Evolutionary conservation across 2,888 invertebrate genomes (phyloP), one percentile per base, ranked within the genome.

Genomic region (Drosophila helvetica): DNA sequence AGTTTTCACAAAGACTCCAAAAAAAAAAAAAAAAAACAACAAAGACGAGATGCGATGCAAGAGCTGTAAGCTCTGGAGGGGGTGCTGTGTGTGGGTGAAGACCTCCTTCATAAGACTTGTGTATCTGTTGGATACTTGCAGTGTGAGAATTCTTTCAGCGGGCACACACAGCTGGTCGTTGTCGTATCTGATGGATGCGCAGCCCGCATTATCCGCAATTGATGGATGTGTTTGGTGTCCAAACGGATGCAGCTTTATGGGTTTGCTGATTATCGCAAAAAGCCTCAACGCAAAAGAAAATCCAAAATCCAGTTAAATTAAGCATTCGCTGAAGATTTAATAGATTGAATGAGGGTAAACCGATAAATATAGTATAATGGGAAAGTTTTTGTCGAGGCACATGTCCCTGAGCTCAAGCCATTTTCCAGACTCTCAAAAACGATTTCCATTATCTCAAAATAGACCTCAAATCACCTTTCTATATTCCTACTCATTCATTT

Each of bases 71-170:
- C 33, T 15, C 33, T 66, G 66, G 10, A 66, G 66, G 66, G 66
- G 66, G 66, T 55, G 66, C 67, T 66, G 33, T 22, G 67, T 66
- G 33, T 66, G 66, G 65, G 43, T 66, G 67, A 55, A 50, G 38
- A 38, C 38, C 38, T 55, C 66, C 54, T 50, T 5, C 12, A 38
- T 7, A 0, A 15, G 38, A 38, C 52, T 52, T 33, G 17, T 33
- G 17, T 30, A 18, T n/a, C 19, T 63, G 3, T 43, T 33, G 45
- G 66, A 48, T 55, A 53, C 27, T 27, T 33, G 46, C 38, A 53
- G 65, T 65, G 64, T 64, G 64, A 47, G 64, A 64, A 64, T 38
- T 52, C 64, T 17, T 63, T 19, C 46, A 51, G 38, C 51, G 27
- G 10, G 43, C 66, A 15, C 46, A 63, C 46, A 63, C 46, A 47